Evolutionary conservation across 2,888 invertebrate species (phyloP), one percentile per base, ranked within the genome.

Genomic region (Phania funesta): DNA sequence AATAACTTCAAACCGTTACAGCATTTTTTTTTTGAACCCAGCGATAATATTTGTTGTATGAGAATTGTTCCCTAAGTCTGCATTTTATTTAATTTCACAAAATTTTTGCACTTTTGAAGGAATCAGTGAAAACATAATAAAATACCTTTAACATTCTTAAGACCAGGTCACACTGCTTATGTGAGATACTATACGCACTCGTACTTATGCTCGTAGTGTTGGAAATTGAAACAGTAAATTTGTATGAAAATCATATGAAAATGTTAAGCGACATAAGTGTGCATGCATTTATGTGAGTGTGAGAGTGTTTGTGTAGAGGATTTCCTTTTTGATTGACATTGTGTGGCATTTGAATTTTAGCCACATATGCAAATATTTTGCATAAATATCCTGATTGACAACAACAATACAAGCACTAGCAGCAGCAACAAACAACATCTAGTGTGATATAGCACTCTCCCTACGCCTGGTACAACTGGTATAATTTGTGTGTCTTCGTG

Each of bases 341-440:
- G 77, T 81, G 77, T 74, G 81, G 73, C 81, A 81, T 81, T 81
- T 77, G 73, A 81, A 77, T 81, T 81, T 81, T 81, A 77, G 73
- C 81, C 77, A 77, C 77, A 81, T 77, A 81, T 81, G 77, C 81
- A 81, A 81, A 77, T 81, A 77, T 81, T 77, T 81, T 81, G 81
- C 77, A 77, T 77, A 74, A 77, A 81, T 68, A 81, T 74, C 73
- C 81, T 74, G 77, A 77, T 77, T 68, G 73, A 73, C 62, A 76
- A 73, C 76, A 81, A 48, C 62, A 76, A 64, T 16, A 58, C 5
- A 8, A 48, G 18, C 46, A 70, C 3, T 16, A 50, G 4, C 20
- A 54, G 6, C 38, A 52, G 2, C 46, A 62, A 26, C 29, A 70
- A 48, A 46, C 13, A 44, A 22, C 35, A 60, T n/a, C 38, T 22